These are phyloP conservation scores for Homalodisca vitripennis DNA, from an alignment of 1,140 invertebrate genomes.

Conservation along the genomic window DNA sequence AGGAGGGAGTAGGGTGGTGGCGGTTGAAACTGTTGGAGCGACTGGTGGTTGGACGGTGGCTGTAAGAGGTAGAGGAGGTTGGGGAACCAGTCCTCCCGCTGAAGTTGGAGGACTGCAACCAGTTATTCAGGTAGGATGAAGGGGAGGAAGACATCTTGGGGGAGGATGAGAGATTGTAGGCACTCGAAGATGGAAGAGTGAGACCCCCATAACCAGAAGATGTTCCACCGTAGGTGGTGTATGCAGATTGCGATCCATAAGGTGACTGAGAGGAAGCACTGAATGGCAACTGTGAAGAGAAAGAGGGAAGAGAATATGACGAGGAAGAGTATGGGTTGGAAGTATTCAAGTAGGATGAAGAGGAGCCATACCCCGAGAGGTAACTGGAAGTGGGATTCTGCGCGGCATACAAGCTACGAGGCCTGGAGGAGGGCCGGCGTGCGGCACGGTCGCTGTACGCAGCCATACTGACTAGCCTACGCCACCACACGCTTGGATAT, in stretches of 20 bases:
- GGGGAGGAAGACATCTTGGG: conserved; percentile 30
- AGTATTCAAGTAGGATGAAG: too few relatives aligned
- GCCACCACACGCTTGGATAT: not conserved
- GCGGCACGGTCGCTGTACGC: not conserved
- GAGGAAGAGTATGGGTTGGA: not conserved
- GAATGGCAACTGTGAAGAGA: too few relatives aligned
- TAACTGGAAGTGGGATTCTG: not conserved
- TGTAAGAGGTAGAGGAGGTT: conserved; percentile 4
- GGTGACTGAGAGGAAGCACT: conserved; percentile 25
- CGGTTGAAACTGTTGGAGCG: conserved; percentile 31
- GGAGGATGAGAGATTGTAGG: conserved; percentile 34
- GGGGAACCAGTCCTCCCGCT: conserved; percentile 33
- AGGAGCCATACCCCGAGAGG: not conserved
- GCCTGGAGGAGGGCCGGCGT: not conserved
- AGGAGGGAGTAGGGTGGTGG: conserved; percentile 21
- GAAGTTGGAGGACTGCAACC: conserved; percentile 28
- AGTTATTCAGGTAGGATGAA: conserved; percentile 28
- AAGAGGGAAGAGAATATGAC: not conserved
- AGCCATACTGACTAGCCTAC: not conserved
- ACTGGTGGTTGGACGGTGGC: not conserved
- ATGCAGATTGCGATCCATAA: conserved; percentile 23
- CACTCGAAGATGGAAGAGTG: conserved; percentile 51
- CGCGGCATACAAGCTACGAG: conserved; percentile 5
- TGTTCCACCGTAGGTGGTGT: conserved; percentile 59
- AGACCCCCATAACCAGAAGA: conserved; percentile 61